Evolutionary conservation across 1,140 invertebrate genomes (phyloP).

Genomic region (Drosophila sp.): DNA sequence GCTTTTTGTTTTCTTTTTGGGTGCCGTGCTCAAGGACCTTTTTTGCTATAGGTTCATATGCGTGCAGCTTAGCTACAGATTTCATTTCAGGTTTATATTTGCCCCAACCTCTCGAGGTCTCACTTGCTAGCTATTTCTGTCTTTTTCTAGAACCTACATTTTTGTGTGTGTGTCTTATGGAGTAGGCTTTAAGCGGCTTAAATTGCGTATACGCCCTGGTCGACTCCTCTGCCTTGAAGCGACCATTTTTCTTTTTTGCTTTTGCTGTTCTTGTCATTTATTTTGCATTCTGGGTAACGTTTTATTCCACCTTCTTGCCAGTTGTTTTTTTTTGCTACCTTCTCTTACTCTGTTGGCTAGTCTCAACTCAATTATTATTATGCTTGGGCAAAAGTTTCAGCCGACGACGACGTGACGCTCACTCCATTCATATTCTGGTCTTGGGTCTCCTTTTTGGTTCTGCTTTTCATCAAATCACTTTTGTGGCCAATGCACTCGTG

Average conservation of each 20-base stretch:
- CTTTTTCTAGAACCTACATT: background rate
- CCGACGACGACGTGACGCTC: constrained; percentile 39
- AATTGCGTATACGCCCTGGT: constrained; percentile 67
- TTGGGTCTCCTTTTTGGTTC: background rate
- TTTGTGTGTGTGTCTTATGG: background rate
- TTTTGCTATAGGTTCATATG: constrained; percentile 71
- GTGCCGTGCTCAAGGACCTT: constrained; percentile 74
- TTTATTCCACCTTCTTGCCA: constrained; percentile 8
- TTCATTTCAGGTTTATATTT: constrained; percentile 60
- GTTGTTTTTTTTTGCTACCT: constrained; percentile 17
- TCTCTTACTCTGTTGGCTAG: constrained; percentile 22
- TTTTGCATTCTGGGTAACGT: constrained; percentile 61
- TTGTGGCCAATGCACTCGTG: constrained; percentile 69
- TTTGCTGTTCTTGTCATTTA: constrained; percentile 28
- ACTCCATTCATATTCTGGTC: background rate
- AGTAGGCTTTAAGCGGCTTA: constrained; percentile 71
- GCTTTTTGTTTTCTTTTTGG: constrained; percentile 40
- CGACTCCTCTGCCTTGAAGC: constrained; percentile 51
- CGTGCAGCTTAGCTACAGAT: constrained; percentile 71
- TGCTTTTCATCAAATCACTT: constrained; percentile 64
- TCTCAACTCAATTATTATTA: constrained; percentile 72
- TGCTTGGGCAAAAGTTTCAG: constrained; percentile 55
- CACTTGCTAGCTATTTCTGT: constrained; percentile 4
- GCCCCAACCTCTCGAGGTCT: background rate
- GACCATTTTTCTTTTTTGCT: constrained; percentile 12